phyloP scores from a whole-genome alignment of 2,888 invertebrate species.

The Cataglyphis livida region DNA sequence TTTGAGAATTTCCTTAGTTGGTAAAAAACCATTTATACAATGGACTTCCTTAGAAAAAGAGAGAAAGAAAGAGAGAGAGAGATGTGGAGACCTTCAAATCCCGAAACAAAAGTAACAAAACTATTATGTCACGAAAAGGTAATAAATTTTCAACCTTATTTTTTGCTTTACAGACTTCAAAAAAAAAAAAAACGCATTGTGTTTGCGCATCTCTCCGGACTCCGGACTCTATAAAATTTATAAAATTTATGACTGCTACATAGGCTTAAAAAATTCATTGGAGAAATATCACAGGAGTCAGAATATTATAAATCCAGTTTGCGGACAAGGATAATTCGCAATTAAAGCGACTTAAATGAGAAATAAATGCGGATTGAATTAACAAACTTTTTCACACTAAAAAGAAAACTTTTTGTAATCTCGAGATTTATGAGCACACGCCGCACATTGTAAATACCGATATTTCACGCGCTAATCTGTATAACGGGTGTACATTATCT shows the following conservation, averaged over 20 bases:
- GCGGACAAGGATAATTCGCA: slow-evolving; percentile 39
- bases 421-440: slow-evolving; percentile 55
- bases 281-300: slow-evolving; percentile 21
- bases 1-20: not conserved
- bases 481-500: slow-evolving; percentile 68
- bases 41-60: too few species aligned
- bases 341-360: slow-evolving; percentile 33
- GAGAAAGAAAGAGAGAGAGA: too few species aligned
- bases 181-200: slow-evolving; percentile 9
- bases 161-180: slow-evolving; percentile 5
- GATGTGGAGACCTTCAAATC: not conserved
- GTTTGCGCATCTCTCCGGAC: not conserved
- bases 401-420: slow-evolving; percentile 46
- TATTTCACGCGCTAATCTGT: slow-evolving; percentile 59
- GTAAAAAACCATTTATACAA: too few species aligned
- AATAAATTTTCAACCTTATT: slow-evolving; percentile 32
- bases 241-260: slow-evolving; percentile 22
- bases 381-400: slow-evolving; percentile 17
- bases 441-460: slow-evolving; percentile 1
- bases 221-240: too few species aligned
- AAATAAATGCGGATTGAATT: slow-evolving; percentile 28
- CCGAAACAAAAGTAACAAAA: not conserved
- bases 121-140: not conserved
- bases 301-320: slow-evolving; percentile 35
- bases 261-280: slow-evolving; percentile 29